Conservation (phyloP, 2,113 vertebrate genomes). For the Psittacus erithacus region DNA sequence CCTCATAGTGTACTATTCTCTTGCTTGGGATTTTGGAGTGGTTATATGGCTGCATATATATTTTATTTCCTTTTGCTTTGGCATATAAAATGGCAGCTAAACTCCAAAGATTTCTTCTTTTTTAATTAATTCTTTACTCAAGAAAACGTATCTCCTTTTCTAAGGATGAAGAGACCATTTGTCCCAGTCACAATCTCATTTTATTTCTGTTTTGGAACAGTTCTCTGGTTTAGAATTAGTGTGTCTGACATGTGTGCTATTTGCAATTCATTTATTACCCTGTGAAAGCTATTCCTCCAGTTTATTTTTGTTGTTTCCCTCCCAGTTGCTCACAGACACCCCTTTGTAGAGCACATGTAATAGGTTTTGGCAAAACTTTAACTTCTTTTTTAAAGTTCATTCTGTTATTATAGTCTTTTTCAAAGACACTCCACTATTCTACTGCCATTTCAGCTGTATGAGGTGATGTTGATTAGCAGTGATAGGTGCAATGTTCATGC, state of each 20-base stretch:
- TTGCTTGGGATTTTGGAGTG: not conserved
- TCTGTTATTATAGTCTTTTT: not conserved
- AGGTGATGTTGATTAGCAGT: slow-evolving; percentile 32
- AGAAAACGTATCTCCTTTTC: not conserved
- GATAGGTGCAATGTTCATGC: not conserved
- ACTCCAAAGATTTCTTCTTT: not conserved
- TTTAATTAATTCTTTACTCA: not conserved
- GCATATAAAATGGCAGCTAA: not conserved
- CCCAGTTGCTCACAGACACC: slow-evolving; percentile 17
- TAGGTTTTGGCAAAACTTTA: slow-evolving; percentile 6
- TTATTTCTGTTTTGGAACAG: slow-evolving; percentile 3
- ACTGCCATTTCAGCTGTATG: not conserved
- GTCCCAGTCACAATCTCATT: not conserved
- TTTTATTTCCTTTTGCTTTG: not conserved
- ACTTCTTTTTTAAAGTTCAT: not conserved
- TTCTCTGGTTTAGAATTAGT: not conserved
- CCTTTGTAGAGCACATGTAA: not conserved
- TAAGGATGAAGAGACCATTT: not conserved
- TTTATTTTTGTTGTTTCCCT: slow-evolving; percentile 35
- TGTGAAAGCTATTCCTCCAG: not conserved
- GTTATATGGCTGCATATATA: not conserved
- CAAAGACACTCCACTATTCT: not conserved
- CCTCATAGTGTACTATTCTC: not conserved
- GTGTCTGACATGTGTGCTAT: not conserved
- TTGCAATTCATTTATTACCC: slow-evolving; percentile 41